Base-by-base conservation (phyloP, 2,797 vertebrate species). In the Borostomias antarcticus region DNA sequence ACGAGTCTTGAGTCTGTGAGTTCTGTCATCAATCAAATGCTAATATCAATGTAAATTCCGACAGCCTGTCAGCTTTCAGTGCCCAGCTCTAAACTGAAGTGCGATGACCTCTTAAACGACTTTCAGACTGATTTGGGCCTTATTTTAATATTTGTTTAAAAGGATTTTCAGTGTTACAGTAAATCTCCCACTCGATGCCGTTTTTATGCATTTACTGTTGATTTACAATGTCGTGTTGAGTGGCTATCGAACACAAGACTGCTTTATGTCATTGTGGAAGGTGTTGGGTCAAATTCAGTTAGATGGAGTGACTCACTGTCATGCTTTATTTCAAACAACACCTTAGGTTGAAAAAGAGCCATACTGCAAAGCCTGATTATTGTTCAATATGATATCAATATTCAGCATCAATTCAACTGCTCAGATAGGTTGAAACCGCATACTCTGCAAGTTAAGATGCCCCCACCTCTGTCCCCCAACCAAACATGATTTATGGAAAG, bases 131-230 rank as follows among this genome's bases (percentile, higher is more conserved):
- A 86, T 92, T 90, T 90, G 86, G 84, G 82, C 76, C 82, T 88
- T 89, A 86, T 93, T 92, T 90, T 86, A 90, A 91, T 91, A 91
- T 92, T 91, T 90, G 85, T 91, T 89, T 90, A 85, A 90, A 90
- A 90, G 85, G 88, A 89, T 90, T 87, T 82, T 82, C 78, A 57
- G 73, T 47, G 79, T 86, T 81, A 77, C 80, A 60, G 82, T 93
- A 92, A 91, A 93, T 93, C 88, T 79, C 74, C 52, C 3, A 1
- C 78, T 17, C 64, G 59, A 77, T 78, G 69, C 74, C 72, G 70
- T 93, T 92, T 92, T 91, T 89, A 91, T 86, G 87, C 85, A 88
- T 91, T 91, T 88, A 81, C 72, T 28, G 61, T 75, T 93, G 92
- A 93, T 94, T 93, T 92, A 93, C 89, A 81, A 77, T 73, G 51